Evolutionary conservation across 2,797 vertebrate species (phyloP), one percentile per base, ranked within the genome.

Genomic region (Sebastes baramenuke): DNA sequence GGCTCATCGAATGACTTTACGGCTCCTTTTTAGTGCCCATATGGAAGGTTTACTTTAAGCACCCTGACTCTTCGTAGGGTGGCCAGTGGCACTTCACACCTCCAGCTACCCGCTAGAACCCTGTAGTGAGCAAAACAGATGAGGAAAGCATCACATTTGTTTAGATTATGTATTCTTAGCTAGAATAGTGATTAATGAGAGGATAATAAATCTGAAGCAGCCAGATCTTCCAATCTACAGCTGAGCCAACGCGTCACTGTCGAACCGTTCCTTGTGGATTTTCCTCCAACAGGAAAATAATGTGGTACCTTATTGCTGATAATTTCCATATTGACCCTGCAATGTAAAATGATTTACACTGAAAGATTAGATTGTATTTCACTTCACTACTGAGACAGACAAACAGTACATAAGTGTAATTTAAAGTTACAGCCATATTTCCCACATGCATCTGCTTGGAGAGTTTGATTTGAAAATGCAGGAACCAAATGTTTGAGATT

Each of bases 281-380:
- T 72, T 83, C 83, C 42, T 88, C 74, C 56, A 72, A 7, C 73
- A 42, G 71, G 18, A 66, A 71, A 72, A 79, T 54, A 54, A 25
- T 13, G 42, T 67, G 55, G 22, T 85, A 67, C 75, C 73, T 97
- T 96, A 98, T 94, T 98, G 97, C 95, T 98, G 97, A 95, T 98
- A 99, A 91, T 98, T 98, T 91, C 98, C 98, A 79, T 98, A 99
- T 78, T 99, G 98, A 93, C 97, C 97, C 98, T 99, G 90, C n/a
- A 90, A 93, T 36, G 42, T 24, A 24, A 80, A 83, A 89, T 0
- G 2, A 68, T 72, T 65, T 8, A 49, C 4, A 77, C 20, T 3
- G 3, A 73, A 20, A 68, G 54, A 68, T n/a, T 62, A 34, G 10
- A 49, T 30, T 14, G 3, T 2, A 49, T 52, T 61, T n/a, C 4